Conservation (phyloP, 2,113 vertebrate genomes). For the Aepyceros melampus region DNA sequence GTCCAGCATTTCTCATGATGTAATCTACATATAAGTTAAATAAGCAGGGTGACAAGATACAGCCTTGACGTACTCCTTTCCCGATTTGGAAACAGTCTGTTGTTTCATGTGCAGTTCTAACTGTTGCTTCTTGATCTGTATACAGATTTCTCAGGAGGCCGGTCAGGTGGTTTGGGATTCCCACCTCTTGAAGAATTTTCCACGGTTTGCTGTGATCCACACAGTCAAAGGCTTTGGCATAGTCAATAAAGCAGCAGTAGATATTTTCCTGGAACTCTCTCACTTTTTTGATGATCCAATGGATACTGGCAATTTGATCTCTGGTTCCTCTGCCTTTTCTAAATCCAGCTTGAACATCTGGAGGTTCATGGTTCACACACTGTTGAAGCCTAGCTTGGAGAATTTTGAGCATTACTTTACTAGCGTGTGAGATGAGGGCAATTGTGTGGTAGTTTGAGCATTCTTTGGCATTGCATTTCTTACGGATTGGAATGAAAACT, state of each 20-base stretch:
- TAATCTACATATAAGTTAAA: background rate
- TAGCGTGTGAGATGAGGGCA: background rate
- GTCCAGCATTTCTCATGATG: background rate
- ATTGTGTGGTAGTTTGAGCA: background rate
- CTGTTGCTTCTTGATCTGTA: background rate
- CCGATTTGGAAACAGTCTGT: background rate
- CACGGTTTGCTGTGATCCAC: background rate
- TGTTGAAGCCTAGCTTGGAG: background rate
- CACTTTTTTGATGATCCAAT: background rate
- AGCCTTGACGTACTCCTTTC: background rate
- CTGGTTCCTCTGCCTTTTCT: background rate
- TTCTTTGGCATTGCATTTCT: background rate
- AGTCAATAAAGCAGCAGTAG: background rate
- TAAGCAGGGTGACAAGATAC: background rate
- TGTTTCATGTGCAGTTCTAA: background rate
- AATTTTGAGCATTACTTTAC: background rate
- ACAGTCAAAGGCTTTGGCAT: background rate
- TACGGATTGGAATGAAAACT: background rate
- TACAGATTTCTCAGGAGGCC: background rate
- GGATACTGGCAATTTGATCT: background rate
- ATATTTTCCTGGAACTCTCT: background rate
- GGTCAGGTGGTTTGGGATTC: background rate
- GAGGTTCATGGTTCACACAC: background rate
- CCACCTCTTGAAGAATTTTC: background rate
- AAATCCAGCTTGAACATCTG: background rate